Percentiles rank a stretch among this genome's conserved stretches.
These are phyloP conservation scores for Chironomus striatipennis DNA, from an alignment of 1,140 invertebrate species.

Conservation along the genomic window DNA sequence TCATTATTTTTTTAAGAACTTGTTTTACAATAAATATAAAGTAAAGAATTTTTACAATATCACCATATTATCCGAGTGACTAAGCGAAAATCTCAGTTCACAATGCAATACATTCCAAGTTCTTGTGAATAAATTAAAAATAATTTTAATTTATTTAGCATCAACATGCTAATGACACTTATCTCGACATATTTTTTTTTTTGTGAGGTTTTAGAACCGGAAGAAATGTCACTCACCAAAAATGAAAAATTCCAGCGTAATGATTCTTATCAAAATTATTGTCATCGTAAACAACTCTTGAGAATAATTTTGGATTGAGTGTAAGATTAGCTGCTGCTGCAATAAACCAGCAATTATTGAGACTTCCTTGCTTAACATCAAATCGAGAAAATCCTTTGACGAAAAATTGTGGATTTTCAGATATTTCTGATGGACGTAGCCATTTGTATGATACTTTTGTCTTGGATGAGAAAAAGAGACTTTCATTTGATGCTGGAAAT, in stretches of 20 bases:
- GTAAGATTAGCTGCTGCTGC: slow-evolving; percentile 94
- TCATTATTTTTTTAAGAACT: no score
- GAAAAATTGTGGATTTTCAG: slow-evolving; percentile 78
- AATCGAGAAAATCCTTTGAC: slow-evolving; percentile 92
- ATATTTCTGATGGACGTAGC: slow-evolving; percentile 81
- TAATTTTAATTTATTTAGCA: no score
- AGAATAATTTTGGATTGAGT: slow-evolving; percentile 76
- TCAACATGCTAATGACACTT: no score
- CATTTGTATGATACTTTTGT: slow-evolving; percentile 74
- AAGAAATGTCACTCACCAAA: slow-evolving; percentile 50
- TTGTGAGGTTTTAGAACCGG: no score
- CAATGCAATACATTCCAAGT: no score
- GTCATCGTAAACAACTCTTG: slow-evolving; percentile 90
- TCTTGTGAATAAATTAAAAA: no score
- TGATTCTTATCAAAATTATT: slow-evolving; percentile 80
- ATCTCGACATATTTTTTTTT: no score
- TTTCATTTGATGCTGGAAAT: slow-evolving; percentile 70
- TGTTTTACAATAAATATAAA: no score
- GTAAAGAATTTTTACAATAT: no score
- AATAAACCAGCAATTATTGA: slow-evolving; percentile 96
- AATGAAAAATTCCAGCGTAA: slow-evolving; percentile 90
- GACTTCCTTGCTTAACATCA: slow-evolving; percentile 94
- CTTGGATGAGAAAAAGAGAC: slow-evolving; percentile 68
- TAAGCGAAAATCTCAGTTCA: no score
- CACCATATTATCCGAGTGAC: no score